phyloP scores from a whole-genome alignment of 2,888 invertebrate genomes.

The Latheticus oryzae region DNA sequence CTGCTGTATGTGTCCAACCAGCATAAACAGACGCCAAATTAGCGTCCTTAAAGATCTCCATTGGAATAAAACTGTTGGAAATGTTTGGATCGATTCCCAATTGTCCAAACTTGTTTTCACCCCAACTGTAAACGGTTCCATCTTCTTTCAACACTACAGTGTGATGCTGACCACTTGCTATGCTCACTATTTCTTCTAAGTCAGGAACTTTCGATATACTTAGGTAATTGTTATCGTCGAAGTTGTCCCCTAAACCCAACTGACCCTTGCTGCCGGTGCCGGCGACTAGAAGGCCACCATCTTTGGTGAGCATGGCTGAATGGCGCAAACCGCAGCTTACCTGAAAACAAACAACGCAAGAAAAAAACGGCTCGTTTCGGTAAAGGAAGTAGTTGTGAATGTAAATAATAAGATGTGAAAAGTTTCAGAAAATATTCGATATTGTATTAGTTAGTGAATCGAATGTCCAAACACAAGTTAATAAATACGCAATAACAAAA shows the following conservation, averaged over 20 bases:
- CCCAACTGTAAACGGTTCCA: conserved; percentile 79
- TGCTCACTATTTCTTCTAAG: conserved; percentile 70
- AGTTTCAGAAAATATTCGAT: too few relatives aligned
- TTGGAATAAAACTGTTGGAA: conserved; percentile 68
- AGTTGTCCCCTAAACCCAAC: conserved; percentile 70
- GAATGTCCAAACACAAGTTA: too few relatives aligned
- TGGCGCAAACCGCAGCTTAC: conserved; percentile 79
- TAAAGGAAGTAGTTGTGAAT: too few relatives aligned
- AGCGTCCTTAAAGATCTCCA: conserved; percentile 70
- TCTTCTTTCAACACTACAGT: conserved; percentile 71
- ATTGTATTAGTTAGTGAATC: too few relatives aligned
- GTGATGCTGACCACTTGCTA: conserved; percentile 87
- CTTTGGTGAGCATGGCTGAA: conserved; percentile 73
- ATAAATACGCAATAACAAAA: too few relatives aligned
- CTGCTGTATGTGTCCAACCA: conserved; percentile 85
- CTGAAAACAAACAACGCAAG: conserved; percentile 44
- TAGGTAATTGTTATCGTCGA: conserved; percentile 63
- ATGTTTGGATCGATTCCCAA: conserved; percentile 71
- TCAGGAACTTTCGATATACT: conserved; percentile 69
- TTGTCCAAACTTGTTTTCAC: conserved; percentile 88
- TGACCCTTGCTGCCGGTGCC: conserved; percentile 78
- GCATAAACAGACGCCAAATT: conserved; percentile 71
- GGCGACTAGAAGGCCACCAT: conserved; percentile 72
- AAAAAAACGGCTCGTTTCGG: too few relatives aligned
- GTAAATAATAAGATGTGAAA: too few relatives aligned